Evolutionary conservation across 2,797 vertebrate species (phyloP).

Genomic region (Syngnathus acus): DNA sequence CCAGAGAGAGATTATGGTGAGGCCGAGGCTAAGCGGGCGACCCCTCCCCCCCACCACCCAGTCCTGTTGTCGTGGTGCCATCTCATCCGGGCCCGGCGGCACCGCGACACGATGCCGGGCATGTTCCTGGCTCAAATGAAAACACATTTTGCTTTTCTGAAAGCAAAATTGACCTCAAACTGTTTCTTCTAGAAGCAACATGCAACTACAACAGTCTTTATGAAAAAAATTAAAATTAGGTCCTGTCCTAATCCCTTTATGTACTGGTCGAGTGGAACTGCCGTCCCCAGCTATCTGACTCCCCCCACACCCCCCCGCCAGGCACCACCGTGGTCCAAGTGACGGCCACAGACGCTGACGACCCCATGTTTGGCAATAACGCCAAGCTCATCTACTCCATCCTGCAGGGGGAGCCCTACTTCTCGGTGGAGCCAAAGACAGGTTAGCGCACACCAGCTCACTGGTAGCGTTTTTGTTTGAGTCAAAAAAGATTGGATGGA

Average conservation of each 20-base stretch:
- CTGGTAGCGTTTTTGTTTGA: background rate
- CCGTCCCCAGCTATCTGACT: slow-evolving; percentile 41
- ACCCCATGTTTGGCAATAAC: slow-evolving; percentile 77
- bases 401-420: slow-evolving; percentile 88
- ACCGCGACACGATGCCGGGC: background rate
- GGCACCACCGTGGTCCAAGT: slow-evolving; percentile 88
- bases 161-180: background rate
- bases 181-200: background rate
- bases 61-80: slow-evolving; percentile 31
- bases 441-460: slow-evolving; percentile 60
- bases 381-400: slow-evolving; percentile 89
- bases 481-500: background rate
- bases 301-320: slow-evolving; percentile 45
- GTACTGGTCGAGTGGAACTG: slow-evolving; percentile 51
- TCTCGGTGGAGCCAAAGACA: slow-evolving; percentile 91
- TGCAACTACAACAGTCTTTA: background rate
- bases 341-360: slow-evolving; percentile 88
- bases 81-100: slow-evolving; percentile 50
- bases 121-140: background rate
- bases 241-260: slow-evolving; percentile 62
- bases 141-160: background rate
- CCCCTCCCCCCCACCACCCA: slow-evolving; percentile 2
- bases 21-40: slow-evolving; percentile 13
- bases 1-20: slow-evolving; percentile 30
- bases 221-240: background rate